These are phyloP conservation scores for Barypeithes pellucidus DNA, from an alignment of 2,888 invertebrate genomes.

Conservation along the genomic window DNA sequence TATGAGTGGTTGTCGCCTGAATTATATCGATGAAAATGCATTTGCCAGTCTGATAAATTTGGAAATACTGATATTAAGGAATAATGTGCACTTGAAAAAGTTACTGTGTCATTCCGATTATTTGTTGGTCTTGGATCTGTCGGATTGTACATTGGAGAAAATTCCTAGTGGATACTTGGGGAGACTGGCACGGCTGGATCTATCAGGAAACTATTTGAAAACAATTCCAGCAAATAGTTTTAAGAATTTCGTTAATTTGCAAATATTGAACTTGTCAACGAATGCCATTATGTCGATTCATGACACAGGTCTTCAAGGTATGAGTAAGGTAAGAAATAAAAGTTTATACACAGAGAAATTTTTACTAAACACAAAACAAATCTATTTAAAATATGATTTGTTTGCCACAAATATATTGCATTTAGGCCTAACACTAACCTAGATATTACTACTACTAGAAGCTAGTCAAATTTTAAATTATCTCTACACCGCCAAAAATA, in stretches of 20 bases:
- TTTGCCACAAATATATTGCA: no score
- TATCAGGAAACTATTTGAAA: constrained; percentile 79
- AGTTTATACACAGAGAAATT: no score
- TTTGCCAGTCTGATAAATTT: constrained; percentile 76
- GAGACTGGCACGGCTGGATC: constrained; percentile 73
- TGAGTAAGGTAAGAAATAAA: constrained; percentile 74
- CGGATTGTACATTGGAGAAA: constrained; percentile 76
- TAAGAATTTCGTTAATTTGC: constrained; percentile 75
- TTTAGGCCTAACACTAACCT: no score
- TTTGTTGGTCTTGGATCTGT: constrained; percentile 75
- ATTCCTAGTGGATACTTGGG: constrained; percentile 78
- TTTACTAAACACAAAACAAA: no score
- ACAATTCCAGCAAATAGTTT: constrained; percentile 76
- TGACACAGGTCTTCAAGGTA: constrained; percentile 75
- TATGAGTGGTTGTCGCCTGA: constrained; percentile 75
- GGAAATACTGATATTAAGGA: constrained; percentile 75
- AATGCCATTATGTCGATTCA: constrained; percentile 78
- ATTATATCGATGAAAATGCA: constrained; percentile 72
- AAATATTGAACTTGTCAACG: constrained; percentile 77
- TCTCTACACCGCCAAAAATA: no score
- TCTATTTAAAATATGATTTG: no score
- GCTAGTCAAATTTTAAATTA: no score
- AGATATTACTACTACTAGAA: no score
- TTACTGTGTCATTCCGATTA: constrained; percentile 71
- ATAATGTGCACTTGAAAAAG: constrained; percentile 75